Base-by-base conservation (phyloP, 2,113 vertebrate genomes). In the Rhea pennata region DNA sequence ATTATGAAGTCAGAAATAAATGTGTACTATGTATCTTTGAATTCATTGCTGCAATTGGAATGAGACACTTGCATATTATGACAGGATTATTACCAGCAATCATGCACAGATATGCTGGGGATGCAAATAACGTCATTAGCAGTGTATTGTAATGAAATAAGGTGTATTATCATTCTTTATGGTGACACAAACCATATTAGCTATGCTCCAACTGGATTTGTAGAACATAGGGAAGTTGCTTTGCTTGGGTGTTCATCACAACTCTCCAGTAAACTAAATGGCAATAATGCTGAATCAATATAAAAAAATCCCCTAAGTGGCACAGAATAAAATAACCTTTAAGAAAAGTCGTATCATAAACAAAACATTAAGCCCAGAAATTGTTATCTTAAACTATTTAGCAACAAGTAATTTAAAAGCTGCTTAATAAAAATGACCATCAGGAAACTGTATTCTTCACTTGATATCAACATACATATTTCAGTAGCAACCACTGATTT, bases 41-140 rank as follows among this genome's bases (percentile, higher is more conserved):
- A 98, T 98, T 98, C 98, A 98, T 98, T 98, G 98, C 98, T 97
- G 98, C 98, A 98, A 98, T 98, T 98, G 98, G 98, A 98, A 98
- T 98, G 98, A 98, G 98, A 98, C 98, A 98, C 98, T 98, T 98
- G 98, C 98, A 98, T 98, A 98, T 98, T 98, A 98, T 98, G 98
- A 98, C 98, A 98, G 98, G 98, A 98, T 98, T 98, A 99, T 98
- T 98, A 98, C 98, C 98, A 97, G 99, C 98, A 98, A 99, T 99
- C 98, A 98, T 98, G 98, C 98, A 97, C 98, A 98, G 98, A 99
- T 99, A 99, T 98, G 98, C 98, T 98, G 97, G 97, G 98, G 99
- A 99, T 99, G 99, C 98, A 99, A 99, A 99, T 99, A 99, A 98
- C 98, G 97, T 99, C 98, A 99, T 99, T 99, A 99, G 98, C 98